Evolutionary conservation across 1,140 invertebrate species (phyloP).

Genomic region (Proctacanthus coquilletti): DNA sequence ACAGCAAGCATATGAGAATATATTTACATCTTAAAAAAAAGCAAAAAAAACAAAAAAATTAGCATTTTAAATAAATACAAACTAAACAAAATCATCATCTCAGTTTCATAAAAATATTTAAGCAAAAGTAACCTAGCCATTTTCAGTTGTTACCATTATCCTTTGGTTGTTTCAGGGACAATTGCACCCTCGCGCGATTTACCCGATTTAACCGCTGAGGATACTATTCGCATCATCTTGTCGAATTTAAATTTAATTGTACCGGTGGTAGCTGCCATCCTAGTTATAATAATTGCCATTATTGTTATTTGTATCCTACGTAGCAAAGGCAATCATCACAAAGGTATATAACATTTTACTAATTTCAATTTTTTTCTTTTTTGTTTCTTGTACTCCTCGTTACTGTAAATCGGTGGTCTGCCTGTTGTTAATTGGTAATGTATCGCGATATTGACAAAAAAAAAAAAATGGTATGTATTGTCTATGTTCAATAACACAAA

Average conservation of each 20-base stretch:
- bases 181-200: constrained; percentile 79
- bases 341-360: constrained; percentile 45
- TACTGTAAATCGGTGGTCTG: no score
- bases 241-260: constrained; percentile 85
- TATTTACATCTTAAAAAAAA: not conserved
- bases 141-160: constrained; percentile 12
- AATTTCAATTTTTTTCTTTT: constrained; percentile 14
- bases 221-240: constrained; percentile 66
- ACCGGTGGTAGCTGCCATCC: constrained; percentile 77
- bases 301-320: constrained; percentile 79
- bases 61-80: not conserved
- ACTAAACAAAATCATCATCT: not conserved
- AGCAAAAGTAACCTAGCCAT: not conserved
- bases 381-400: constrained; percentile 17
- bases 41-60: constrained; percentile 5
- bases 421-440: no score
- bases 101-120: not conserved
- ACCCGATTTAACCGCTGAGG: constrained; percentile 57
- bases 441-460: constrained; percentile 9
- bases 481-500: not conserved
- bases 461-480: constrained; percentile 1
- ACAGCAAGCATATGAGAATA: no score
- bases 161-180: constrained; percentile 62
- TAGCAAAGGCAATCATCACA: constrained; percentile 61
- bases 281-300: constrained; percentile 82